Evolutionary conservation across 2,888 invertebrate species (phyloP), one percentile per base, ranked within the genome.

Genomic region (Tortricodes alternella): DNA sequence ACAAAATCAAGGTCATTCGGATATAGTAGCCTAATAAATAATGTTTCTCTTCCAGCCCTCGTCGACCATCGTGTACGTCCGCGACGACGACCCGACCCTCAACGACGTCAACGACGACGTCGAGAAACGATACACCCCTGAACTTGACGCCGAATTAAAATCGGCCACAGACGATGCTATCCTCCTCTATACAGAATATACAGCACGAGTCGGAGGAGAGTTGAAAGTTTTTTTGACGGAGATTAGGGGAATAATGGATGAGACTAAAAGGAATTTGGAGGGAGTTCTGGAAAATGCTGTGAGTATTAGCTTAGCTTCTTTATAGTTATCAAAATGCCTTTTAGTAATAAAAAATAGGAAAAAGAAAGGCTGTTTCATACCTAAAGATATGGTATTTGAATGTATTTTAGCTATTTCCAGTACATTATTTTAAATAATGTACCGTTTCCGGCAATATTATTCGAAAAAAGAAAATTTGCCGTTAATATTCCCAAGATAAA

Each of bases 171-270:
- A 62, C 0, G 85, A 87, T 1, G 81, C 82, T 0, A 59, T 86
- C 2, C 72, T 82, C 0, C 76, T 89, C 0, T 89, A 85, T 68
- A 88, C 84, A 0, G 86, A 88, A 68, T 87, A 73, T 66, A 71
- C 83, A 0, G 74, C 78, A 0, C 66, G 74, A 24, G 73, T 83
- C 3, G 80, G 82, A 0, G 62, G 61, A 0, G 83, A 85, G 9
- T 65, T 87, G 60, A 80, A 77, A 58, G 61, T 32, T 2, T 89
- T 89, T 65, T 56, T 85, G 4, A 66, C 57, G 9, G 84, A 85
- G 32, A 74, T 89, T 18, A 68, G 80, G 0, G 60, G 62, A 1
- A 70, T 80, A 13, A 69, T 73, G 1, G 66, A 76, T 19, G 76
- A 77, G 1, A 74, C 78, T 0, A 58, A 73, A 2, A 39, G 29